phyloP scores from a whole-genome alignment of 1,140 invertebrate genomes.

The Panulirus ornatus region DNA sequence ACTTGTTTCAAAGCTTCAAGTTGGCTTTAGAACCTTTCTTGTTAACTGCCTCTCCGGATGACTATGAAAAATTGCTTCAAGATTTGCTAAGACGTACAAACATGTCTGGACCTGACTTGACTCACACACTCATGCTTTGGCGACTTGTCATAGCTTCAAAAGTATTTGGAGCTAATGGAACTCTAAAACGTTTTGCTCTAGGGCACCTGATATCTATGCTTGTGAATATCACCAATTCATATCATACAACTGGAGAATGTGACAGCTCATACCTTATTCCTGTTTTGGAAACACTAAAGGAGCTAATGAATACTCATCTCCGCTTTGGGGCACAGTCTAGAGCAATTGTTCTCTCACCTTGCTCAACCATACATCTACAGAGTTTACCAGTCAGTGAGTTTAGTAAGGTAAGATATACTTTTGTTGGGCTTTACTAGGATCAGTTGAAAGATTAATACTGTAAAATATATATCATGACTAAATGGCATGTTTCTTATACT shows the following conservation, averaged over 20 bases:
- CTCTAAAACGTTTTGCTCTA: conserved; percentile 12
- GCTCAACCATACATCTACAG: conserved; percentile 20
- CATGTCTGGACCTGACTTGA: neutral
- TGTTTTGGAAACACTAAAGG: conserved; percentile 15
- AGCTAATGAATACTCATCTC: neutral
- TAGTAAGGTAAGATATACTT: conserved; percentile 23
- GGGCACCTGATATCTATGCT: conserved; percentile 37
- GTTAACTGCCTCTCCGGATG: neutral
- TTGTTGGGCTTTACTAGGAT: too few relatives aligned
- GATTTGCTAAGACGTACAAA: conserved; percentile 21
- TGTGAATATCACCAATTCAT: conserved; percentile 21
- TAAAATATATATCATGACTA: too few relatives aligned
- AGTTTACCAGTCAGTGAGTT: conserved; percentile 11
- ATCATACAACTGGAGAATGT: neutral
- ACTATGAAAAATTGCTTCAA: conserved; percentile 47
- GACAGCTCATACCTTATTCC: neutral
- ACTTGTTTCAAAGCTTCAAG: neutral
- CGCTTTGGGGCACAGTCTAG: conserved; percentile 27
- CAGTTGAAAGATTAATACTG: too few relatives aligned
- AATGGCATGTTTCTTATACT: too few relatives aligned
- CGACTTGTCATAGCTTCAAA: conserved; percentile 15
- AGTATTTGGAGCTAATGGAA: neutral
- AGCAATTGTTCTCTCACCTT: conserved; percentile 23
- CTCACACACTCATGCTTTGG: conserved; percentile 36
- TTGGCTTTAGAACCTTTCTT: conserved; percentile 20